Conservation (phyloP, 2,113 vertebrate species). For the Plestiodon gilberti region DNA sequence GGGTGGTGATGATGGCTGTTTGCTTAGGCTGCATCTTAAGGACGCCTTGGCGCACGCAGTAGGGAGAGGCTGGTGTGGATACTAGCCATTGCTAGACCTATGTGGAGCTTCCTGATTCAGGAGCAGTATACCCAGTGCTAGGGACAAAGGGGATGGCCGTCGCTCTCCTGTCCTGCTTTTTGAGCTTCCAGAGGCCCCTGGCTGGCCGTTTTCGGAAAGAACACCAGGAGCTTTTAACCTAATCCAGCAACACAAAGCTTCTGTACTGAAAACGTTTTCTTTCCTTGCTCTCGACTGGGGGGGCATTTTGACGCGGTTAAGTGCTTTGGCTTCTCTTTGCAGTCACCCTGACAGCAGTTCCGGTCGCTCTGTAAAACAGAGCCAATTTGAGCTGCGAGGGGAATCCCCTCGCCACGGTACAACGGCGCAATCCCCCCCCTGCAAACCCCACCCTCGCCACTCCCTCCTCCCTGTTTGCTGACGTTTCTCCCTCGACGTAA, state of each 20-base stretch:
- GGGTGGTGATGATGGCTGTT: fast-evolving
- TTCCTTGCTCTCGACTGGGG: background rate
- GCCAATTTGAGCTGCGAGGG: background rate
- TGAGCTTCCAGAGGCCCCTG: background rate
- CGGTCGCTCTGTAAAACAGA: background rate
- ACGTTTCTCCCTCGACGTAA: background rate
- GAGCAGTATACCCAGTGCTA: background rate
- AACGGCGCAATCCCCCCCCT: background rate
- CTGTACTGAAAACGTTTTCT: background rate
- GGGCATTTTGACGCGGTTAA: background rate
- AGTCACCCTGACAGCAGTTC: too few relatives aligned
- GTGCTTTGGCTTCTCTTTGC: background rate
- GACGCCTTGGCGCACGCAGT: too few relatives aligned
- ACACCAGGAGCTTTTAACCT: too few relatives aligned
- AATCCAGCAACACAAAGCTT: background rate
- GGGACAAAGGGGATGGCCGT: background rate
- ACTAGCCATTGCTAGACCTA: too few relatives aligned
- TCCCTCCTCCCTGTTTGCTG: background rate
- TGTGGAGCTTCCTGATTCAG: background rate
- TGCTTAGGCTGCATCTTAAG: background rate
- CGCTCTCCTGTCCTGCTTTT: background rate
- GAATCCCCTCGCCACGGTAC: background rate
- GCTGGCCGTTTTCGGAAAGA: background rate
- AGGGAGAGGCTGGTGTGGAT: background rate
- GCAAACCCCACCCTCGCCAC: background rate